Evolutionary conservation across 2,888 invertebrate genomes (phyloP).

Genomic region (Scaptodrosophila latifasciaeformis): DNA sequence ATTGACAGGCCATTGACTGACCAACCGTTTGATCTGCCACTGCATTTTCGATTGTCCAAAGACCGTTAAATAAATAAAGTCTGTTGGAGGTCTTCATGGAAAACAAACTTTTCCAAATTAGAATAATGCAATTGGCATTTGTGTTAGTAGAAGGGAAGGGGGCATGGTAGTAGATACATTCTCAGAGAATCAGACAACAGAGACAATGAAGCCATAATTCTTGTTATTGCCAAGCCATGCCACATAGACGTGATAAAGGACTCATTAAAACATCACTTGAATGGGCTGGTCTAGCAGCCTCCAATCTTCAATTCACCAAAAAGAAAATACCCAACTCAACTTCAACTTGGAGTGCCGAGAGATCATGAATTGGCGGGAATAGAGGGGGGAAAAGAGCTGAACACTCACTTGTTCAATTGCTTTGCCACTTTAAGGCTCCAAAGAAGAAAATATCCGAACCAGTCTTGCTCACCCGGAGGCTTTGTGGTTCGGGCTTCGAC

Average conservation of each 20-base stretch:
- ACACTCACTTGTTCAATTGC: constrained; percentile 62
- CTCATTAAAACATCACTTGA: constrained; percentile 70
- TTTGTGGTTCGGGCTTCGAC: background rate
- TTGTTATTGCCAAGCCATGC: constrained; percentile 34
- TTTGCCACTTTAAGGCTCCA: constrained; percentile 60
- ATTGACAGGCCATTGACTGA: too few relatives aligned
- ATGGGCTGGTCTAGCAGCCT: constrained; percentile 65
- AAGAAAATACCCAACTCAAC: constrained; percentile 11
- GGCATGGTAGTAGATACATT: background rate
- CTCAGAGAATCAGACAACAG: background rate
- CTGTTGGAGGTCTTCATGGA: too few relatives aligned
- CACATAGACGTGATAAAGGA: constrained; percentile 64
- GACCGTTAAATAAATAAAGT: constrained; percentile 54
- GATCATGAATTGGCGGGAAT: too few relatives aligned
- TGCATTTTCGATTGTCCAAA: constrained; percentile 3
- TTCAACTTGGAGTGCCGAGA: background rate
- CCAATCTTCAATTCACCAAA: constrained; percentile 31
- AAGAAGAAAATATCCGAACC: constrained; percentile 42
- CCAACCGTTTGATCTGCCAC: constrained; percentile 9
- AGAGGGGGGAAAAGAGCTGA: too few relatives aligned
- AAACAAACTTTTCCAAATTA: background rate
- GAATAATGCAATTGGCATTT: too few relatives aligned
- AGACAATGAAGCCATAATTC: constrained; percentile 67
- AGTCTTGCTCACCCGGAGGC: constrained; percentile 37
- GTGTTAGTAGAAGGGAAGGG: too few relatives aligned